Conservation (phyloP, 2,888 invertebrate species). For the Parapristionchus giblindavisi region DNA sequence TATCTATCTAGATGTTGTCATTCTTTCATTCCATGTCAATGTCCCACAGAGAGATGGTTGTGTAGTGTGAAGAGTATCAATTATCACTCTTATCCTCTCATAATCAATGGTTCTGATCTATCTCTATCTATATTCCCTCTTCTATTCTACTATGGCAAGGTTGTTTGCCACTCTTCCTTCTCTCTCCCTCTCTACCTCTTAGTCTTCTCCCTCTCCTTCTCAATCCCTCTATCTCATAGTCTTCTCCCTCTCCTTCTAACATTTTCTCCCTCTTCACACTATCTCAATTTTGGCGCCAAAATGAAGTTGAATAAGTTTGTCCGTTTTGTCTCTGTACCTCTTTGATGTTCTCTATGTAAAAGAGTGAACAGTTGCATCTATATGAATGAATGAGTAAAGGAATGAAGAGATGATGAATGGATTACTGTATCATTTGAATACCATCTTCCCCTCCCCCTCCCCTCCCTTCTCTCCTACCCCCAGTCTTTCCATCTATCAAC, state of each 20-base stretch:
- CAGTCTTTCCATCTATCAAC: too few relatives aligned
- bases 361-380: too few relatives aligned
- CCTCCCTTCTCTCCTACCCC: neutral
- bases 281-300: slow-evolving; percentile 2
- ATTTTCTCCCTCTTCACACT: slow-evolving; percentile 14
- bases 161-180: neutral
- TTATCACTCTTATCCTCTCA: neutral
- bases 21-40: neutral
- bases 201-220: neutral
- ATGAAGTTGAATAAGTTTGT: slow-evolving; percentile 9
- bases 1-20: slow-evolving; percentile 17
- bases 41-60: neutral
- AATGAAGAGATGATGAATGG: neutral
- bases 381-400: neutral
- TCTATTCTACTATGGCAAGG: neutral
- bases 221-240: too few relatives aligned
- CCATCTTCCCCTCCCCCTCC: neutral
- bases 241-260: slow-evolving; percentile 3
- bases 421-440: too few relatives aligned
- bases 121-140: neutral
- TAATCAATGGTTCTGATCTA: neutral
- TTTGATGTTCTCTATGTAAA: slow-evolving; percentile 16
- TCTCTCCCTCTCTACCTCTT: neutral
- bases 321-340: neutral
- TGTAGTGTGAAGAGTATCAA: neutral